Conservation (phyloP, 2,888 invertebrate genomes). For the Oscheius myriophilus region DNA sequence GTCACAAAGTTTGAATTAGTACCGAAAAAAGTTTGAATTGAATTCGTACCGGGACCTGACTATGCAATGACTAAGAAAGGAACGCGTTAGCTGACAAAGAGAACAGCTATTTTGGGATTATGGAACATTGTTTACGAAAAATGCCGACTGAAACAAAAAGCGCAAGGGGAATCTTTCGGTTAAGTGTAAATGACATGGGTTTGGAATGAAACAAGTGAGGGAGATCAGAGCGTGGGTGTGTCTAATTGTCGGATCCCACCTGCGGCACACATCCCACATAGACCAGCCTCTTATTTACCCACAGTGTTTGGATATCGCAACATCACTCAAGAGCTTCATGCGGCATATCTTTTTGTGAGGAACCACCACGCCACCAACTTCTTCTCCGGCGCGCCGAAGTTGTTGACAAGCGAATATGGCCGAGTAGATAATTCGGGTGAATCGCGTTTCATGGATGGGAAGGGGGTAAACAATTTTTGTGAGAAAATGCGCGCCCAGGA, state of each 20-base stretch:
- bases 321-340: conserved; percentile 28
- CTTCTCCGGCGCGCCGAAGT: too few species aligned
- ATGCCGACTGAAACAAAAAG: neutral
- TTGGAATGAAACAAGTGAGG: neutral
- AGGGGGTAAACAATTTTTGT: neutral
- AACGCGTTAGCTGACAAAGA: neutral
- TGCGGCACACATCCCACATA: conserved; percentile 29
- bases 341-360: conserved; percentile 25
- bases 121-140: neutral
- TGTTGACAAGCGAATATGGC: too few species aligned
- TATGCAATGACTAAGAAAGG: conserved; percentile 6
- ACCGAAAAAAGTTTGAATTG: neutral
- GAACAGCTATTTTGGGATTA: conserved; percentile 1
- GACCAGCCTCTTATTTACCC: conserved; percentile 25
- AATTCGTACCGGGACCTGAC: conserved; percentile 3
- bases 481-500: too few species aligned
- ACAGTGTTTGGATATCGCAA: conserved; percentile 31
- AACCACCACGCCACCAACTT: too few species aligned
- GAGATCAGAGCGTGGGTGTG: conserved; percentile 2
- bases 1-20: neutral
- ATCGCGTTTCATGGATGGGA: too few species aligned
- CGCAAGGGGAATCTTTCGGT: neutral
- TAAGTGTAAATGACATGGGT: conserved; percentile 3
- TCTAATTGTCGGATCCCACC: conserved; percentile 29
- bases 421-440: too few species aligned